phyloP scores from a whole-genome alignment of 2,797 vertebrate species.

The Cynopterus sphinx region DNA sequence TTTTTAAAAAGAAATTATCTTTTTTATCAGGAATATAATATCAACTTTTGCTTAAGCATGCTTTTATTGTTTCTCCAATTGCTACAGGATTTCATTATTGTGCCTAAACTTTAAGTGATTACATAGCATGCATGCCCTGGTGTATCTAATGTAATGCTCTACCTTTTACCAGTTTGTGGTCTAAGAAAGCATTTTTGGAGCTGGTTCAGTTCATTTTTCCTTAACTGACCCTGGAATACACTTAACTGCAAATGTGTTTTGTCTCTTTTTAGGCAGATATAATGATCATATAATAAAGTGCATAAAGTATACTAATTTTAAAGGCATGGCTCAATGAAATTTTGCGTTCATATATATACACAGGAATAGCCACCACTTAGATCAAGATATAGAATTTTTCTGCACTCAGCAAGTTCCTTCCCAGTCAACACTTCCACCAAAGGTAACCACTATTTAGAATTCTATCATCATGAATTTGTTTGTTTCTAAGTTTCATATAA shows the following conservation, averaged over 20 bases:
- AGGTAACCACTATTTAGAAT: background rate
- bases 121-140: background rate
- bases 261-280: background rate
- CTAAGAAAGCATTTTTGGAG: constrained; percentile 42
- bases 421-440: background rate
- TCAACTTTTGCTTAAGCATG: background rate
- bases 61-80: constrained; percentile 47
- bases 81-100: constrained; percentile 37
- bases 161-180: background rate
- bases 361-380: background rate
- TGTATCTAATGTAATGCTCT: constrained; percentile 54
- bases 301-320: background rate
- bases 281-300: background rate
- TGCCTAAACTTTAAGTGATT: constrained; percentile 38
- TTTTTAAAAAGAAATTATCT: constrained; percentile 6
- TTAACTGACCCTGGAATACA: constrained; percentile 39
- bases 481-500: background rate
- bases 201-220: constrained; percentile 15
- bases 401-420: background rate
- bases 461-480: background rate
- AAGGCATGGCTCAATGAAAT: background rate
- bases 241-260: background rate
- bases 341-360: background rate
- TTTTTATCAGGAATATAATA: constrained; percentile 57
- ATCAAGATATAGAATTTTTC: background rate